Evolutionary conservation across 2,888 invertebrate genomes (phyloP).

Genomic region (Cancer borealis): DNA sequence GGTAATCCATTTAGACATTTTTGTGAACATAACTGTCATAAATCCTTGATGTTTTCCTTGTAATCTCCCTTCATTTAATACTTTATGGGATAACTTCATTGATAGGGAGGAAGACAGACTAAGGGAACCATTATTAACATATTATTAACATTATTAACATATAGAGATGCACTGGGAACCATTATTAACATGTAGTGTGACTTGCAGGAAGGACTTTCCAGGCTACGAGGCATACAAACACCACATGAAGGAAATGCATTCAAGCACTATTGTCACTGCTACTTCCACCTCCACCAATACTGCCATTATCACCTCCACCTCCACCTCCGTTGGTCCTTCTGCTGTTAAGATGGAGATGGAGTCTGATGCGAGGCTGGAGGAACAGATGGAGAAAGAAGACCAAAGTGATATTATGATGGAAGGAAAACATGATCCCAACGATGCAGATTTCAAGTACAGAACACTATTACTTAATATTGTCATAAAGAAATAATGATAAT

Average conservation of each 20-base stretch:
- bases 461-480: not conserved
- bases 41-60: not conserved
- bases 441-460: constrained; percentile 50
- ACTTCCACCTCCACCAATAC: not conserved
- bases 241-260: constrained; percentile 58
- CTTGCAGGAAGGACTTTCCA: constrained; percentile 62
- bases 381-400: not conserved
- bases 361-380: constrained; percentile 11
- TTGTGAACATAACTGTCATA: not conserved
- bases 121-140: not conserved
- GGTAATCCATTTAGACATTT: not conserved
- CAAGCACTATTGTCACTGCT: not conserved
- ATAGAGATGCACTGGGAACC: not conserved
- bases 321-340: not conserved
- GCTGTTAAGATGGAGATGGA: constrained; percentile 50
- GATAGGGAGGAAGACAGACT: not conserved
- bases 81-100: not conserved
- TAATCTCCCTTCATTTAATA: not conserved
- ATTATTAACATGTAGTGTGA: not conserved
- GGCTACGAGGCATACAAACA: constrained; percentile 61
- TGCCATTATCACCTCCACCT: not conserved
- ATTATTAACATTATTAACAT: not conserved
- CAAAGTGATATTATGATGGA: constrained; percentile 2
- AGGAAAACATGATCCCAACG: not conserved
- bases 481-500: too few species aligned